phyloP scores from a whole-genome alignment of 2,113 vertebrate genomes.

The Danionella cerebrum region DNA sequence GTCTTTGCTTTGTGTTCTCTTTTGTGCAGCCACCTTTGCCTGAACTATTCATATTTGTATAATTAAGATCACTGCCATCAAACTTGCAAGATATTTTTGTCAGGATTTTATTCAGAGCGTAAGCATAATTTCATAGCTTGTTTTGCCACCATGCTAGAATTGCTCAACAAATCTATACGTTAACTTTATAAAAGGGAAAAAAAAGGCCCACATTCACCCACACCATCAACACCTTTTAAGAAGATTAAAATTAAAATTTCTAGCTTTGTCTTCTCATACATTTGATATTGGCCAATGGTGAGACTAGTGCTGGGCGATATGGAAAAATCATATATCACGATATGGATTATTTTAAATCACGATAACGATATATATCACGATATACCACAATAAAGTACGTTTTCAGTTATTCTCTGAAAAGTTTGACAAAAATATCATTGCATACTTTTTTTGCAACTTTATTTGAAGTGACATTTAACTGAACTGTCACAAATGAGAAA shows the following conservation, averaged over 20 bases:
- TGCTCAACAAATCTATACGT: too few relatives aligned
- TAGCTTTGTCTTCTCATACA: background rate
- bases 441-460: too few relatives aligned
- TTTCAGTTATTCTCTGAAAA: too few relatives aligned
- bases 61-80: background rate
- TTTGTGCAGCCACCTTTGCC: background rate
- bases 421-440: too few relatives aligned
- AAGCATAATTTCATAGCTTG: background rate
- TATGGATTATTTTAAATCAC: too few relatives aligned
- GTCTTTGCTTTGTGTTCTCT: slow-evolving; percentile 4
- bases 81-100: background rate
- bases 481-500: too few relatives aligned
- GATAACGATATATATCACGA: too few relatives aligned
- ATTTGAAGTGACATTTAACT: too few relatives aligned
- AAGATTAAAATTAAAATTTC: background rate
- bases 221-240: background rate
- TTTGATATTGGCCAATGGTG: background rate
- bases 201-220: background rate
- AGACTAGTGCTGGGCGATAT: too few relatives aligned
- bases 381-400: too few relatives aligned
- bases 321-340: too few relatives aligned
- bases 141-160: background rate
- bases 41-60: slow-evolving; percentile 16
- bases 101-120: background rate
- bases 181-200: too few relatives aligned